phyloP scores from a whole-genome alignment of 2,113 vertebrate genomes.

The Silurus asotus region DNA sequence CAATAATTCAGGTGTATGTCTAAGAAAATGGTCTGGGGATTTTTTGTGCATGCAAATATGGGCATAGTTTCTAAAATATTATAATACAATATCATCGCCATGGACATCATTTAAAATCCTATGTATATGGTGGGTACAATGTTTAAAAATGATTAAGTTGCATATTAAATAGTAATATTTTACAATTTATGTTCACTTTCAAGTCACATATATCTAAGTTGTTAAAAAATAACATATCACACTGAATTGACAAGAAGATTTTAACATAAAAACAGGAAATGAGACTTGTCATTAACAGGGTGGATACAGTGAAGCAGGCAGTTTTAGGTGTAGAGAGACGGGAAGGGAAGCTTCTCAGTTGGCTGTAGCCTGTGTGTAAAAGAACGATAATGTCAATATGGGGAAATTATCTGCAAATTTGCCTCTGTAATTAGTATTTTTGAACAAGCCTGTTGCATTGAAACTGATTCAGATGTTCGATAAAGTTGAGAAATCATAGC shows the following conservation, averaged over 20 bases:
- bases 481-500: not conserved
- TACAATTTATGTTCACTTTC: not conserved
- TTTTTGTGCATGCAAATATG: not conserved
- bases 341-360: conserved; percentile 85
- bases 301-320: not conserved
- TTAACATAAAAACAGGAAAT: not conserved
- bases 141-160: not conserved
- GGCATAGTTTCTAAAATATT: not conserved
- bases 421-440: not conserved
- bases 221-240: not conserved
- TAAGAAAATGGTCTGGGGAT: not conserved
- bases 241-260: not conserved
- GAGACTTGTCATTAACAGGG: not conserved
- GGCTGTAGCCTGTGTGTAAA: conserved; percentile 85
- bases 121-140: not conserved
- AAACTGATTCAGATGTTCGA: not conserved
- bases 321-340: conserved; percentile 76
- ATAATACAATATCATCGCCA: not conserved
- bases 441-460: not conserved
- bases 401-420: not conserved
- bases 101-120: not conserved
- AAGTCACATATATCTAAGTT: not conserved
- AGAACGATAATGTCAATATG: not conserved
- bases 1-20: not conserved
- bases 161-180: not conserved